A percentile compares a stretch with the other conserved stretches of the same genome.
Conservation (phyloP, 1,140 invertebrate species). For the Dolichoris vasculosae region DNA sequence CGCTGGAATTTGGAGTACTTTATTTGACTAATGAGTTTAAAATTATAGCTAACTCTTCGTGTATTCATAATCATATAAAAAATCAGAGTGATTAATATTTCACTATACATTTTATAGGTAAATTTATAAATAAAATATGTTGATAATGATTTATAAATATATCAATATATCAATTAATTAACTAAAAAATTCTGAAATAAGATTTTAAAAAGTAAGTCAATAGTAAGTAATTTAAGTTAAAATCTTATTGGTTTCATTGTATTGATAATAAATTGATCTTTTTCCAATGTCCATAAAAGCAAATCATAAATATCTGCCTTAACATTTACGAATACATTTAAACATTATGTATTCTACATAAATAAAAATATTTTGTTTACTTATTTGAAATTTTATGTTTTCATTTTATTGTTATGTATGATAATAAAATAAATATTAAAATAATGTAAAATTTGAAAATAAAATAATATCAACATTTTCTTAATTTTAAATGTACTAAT, state of each 20-base stretch:
- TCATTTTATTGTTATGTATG: no score
- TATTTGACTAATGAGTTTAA: conserved; percentile 2
- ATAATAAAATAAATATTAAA: no score
- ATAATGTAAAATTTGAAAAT: not conserved
- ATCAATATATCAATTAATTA: not conserved
- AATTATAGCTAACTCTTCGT: not conserved
- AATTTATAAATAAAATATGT: not conserved
- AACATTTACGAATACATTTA: no score
- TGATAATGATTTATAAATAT: not conserved
- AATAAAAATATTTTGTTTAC: no score
- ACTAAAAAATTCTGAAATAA: not conserved
- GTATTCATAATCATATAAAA: not conserved
- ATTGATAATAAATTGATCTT: no score
- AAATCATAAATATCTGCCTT: no score
- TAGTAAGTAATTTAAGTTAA: not conserved
- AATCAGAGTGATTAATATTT: not conserved
- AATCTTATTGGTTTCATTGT: no score
- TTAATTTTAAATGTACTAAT: not conserved
- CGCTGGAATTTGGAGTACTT: not conserved
- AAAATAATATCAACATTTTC: not conserved
- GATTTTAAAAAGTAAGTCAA: not conserved
- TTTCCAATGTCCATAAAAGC: no score
- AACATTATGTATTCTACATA: not conserved
- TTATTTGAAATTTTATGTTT: no score
- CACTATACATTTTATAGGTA: not conserved